These are phyloP conservation scores for Turnix velox DNA, from an alignment of 2,113 vertebrate genomes.

Conservation along the genomic window DNA sequence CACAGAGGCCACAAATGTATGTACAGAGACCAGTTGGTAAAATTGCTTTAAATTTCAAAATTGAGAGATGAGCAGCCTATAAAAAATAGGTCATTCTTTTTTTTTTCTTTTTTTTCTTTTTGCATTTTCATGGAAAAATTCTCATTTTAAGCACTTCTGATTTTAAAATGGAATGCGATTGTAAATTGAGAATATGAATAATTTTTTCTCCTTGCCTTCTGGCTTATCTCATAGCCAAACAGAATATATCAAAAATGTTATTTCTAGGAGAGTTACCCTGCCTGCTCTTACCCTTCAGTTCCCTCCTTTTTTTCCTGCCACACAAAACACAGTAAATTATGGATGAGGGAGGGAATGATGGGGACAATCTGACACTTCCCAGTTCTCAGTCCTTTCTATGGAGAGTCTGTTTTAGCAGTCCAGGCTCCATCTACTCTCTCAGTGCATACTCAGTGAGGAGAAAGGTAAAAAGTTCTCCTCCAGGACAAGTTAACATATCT, in stretches of 20 bases:
- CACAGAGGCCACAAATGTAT: background rate
- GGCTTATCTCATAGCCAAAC: background rate
- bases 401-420: background rate
- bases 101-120: background rate
- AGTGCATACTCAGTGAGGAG: background rate
- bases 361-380: background rate
- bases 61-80: background rate
- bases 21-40: background rate
- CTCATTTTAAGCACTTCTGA: background rate
- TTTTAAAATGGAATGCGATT: background rate
- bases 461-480: background rate
- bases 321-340: background rate
- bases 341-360: background rate
- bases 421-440: background rate
- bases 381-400: background rate
- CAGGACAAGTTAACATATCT: background rate
- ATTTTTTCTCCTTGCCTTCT: background rate
- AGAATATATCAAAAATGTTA: background rate
- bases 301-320: background rate
- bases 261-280: background rate
- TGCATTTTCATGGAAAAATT: background rate
- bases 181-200: background rate
- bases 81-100: background rate
- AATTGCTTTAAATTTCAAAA: background rate
- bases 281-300: background rate